Evolutionary conservation across 2,888 invertebrate species (phyloP).

Genomic region (Meloe dianella): DNA sequence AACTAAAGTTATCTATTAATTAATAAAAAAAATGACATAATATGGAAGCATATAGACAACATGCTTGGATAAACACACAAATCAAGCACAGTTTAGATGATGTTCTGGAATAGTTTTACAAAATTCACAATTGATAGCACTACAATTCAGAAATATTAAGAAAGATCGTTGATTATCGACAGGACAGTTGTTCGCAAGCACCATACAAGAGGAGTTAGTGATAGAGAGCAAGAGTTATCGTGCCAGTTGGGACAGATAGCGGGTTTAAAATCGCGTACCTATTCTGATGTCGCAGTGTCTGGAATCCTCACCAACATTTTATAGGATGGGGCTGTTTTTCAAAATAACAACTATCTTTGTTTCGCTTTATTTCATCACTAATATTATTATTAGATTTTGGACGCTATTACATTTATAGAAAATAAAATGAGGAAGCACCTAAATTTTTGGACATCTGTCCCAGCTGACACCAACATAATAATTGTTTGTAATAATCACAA

Average conservation of each 20-base stretch:
- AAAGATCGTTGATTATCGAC: not conserved
- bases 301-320: slow-evolving; percentile 43
- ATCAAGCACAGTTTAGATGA: not conserved
- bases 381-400: slow-evolving; percentile 31
- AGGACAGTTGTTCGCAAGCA: slow-evolving; percentile 24
- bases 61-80: slow-evolving; percentile 8
- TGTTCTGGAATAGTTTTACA: not conserved
- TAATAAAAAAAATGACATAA: not conserved
- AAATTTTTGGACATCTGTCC: slow-evolving; percentile 56
- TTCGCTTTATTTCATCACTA: slow-evolving; percentile 17
- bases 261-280: slow-evolving; percentile 48
- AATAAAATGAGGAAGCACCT: slow-evolving; percentile 49
- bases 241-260: slow-evolving; percentile 66
- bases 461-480: slow-evolving; percentile 58
- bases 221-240: slow-evolving; percentile 56
- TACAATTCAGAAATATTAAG: not conserved
- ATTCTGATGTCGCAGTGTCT: slow-evolving; percentile 44
- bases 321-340: slow-evolving; percentile 33
- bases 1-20: not conserved
- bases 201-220: slow-evolving; percentile 37
- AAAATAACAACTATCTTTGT: slow-evolving; percentile 26
- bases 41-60: not conserved
- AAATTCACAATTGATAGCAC: not conserved
- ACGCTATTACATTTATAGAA: slow-evolving; percentile 37
- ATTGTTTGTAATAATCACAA: slow-evolving; percentile 32